phyloP scores from a whole-genome alignment of 1,140 invertebrate species.

The Drosophila ercepeae region DNA sequence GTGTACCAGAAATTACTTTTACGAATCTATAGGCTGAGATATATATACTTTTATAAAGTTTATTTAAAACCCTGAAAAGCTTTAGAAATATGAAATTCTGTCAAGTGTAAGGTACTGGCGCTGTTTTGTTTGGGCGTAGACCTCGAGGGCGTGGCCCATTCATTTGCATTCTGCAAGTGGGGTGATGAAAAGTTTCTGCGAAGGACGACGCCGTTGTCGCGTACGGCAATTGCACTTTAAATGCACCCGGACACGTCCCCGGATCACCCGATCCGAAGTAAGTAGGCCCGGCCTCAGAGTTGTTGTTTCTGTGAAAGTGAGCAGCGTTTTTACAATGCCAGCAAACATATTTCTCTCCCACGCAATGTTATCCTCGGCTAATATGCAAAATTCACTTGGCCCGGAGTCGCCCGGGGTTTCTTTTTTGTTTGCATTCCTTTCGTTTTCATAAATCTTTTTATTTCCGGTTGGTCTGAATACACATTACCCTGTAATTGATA shows the following conservation, averaged over 20 bases:
- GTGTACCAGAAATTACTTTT: too few species aligned
- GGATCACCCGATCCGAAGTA: slow-evolving; percentile 11
- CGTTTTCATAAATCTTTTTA: slow-evolving; percentile 10
- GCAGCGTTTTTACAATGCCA: slow-evolving; percentile 67
- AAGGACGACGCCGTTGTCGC: slow-evolving; percentile 18
- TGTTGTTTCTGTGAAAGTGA: slow-evolving; percentile 40
- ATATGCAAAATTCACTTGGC: slow-evolving; percentile 74
- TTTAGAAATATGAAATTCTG: background rate
- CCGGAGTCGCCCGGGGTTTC: slow-evolving; percentile 42
- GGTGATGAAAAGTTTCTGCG: background rate
- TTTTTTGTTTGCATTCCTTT: slow-evolving; percentile 11
- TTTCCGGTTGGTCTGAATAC: slow-evolving; percentile 16
- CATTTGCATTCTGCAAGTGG: slow-evolving; percentile 64
- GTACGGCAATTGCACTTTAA: slow-evolving; percentile 68
- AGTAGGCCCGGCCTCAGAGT: slow-evolving; percentile 21
- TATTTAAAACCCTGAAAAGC: too few species aligned
- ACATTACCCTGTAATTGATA: background rate
- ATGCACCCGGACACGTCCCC: slow-evolving; percentile 47
- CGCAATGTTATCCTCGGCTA: slow-evolving; percentile 30
- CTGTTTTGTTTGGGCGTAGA: slow-evolving; percentile 37
- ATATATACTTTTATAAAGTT: too few species aligned
- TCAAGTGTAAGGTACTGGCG: background rate
- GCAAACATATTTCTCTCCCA: slow-evolving; percentile 21
- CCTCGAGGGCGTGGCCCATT: slow-evolving; percentile 52
- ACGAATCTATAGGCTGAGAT: too few species aligned